Evolutionary conservation across 2,888 invertebrate species (phyloP), one percentile per base, ranked within the genome.

Genomic region (Meandrusa payeni): DNA sequence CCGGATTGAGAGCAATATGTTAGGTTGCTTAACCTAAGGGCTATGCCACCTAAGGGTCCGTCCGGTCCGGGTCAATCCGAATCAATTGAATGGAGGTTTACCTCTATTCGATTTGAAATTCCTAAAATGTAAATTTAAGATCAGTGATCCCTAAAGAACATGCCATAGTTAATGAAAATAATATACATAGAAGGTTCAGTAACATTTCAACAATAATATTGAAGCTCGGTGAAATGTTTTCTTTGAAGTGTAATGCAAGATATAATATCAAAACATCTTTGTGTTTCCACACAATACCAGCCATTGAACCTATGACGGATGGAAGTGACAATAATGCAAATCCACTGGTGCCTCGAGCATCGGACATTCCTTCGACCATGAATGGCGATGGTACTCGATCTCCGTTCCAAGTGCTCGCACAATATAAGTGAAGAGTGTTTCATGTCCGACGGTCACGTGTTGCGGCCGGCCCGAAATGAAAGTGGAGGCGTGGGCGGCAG

Each of bases 401-500:
- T 64, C 52, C 55, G 61, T 58, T 61, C 57, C 45, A 49, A 66
- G 58, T 61, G 59, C 47, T 59, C 55, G 55, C 55, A 59, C 50
- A 55, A 58, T 56, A 62, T 57, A 61, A 55, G 57, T 71, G 63
- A 75, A 76, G 74, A 76, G 71, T 70, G 63, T 63, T 71, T n/a
- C 66, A 67, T 64, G 69, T 66, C 64, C 61, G 61, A 13, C 61
- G 69, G 75, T 77, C 78, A 80, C 76, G 76, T 77, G 74, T 72
- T 72, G 52, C 59, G 55, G 69, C 55, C 64, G 75, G 77, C 68
- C 67, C 73, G 73, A 82, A 76, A 77, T 67, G 80, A 76, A 77
- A 83, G 85, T 81, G 77, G 69, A 44, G 73, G 81, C 81, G 86
- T 85, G 69, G 83, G 86, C 76, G 82, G 50, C 44, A 22, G n/a